phyloP scores from a whole-genome alignment of 1,140 invertebrate species.

The Drosophila littoralis region DNA sequence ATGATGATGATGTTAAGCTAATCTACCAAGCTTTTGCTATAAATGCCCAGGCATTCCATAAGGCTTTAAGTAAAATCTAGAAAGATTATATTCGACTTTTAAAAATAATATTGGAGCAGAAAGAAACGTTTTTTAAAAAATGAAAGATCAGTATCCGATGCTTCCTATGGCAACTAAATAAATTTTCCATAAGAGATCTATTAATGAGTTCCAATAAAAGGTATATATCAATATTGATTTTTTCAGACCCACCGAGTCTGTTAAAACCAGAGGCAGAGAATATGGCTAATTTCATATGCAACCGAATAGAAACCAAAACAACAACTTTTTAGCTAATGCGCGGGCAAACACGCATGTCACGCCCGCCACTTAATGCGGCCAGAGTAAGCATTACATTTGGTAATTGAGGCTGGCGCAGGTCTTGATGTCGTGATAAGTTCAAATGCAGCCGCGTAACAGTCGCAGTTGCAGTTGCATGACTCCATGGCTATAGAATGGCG shows the following conservation, averaged over 20 bases:
- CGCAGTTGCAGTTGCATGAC: conserved; percentile 51
- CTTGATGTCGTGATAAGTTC: conserved; percentile 67
- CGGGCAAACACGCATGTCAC: conserved; percentile 47
- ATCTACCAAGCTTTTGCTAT: too few relatives aligned
- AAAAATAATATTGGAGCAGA: too few relatives aligned
- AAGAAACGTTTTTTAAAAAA: too few relatives aligned
- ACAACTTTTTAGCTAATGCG: conserved; percentile 55
- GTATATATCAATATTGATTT: not conserved
- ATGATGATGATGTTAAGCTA: too few relatives aligned
- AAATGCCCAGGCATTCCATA: too few relatives aligned
- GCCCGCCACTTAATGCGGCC: not conserved
- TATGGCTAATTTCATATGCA: conserved; percentile 46
- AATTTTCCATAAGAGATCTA: too few relatives aligned
- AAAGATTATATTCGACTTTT: too few relatives aligned
- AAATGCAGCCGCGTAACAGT: conserved; percentile 49
- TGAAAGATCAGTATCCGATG: too few relatives aligned
- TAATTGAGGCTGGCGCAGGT: conserved; percentile 55
- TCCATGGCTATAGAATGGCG: conserved; percentile 34
- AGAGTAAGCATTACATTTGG: conserved; percentile 47
- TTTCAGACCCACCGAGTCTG: not conserved
- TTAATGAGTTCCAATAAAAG: not conserved
- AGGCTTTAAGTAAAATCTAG: too few relatives aligned
- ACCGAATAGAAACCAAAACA: conserved; percentile 26
- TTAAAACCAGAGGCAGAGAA: too few relatives aligned
- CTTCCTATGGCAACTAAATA: too few relatives aligned